Conservation (phyloP, 2,888 invertebrate species). For the Synanthedon myopaeformis region DNA sequence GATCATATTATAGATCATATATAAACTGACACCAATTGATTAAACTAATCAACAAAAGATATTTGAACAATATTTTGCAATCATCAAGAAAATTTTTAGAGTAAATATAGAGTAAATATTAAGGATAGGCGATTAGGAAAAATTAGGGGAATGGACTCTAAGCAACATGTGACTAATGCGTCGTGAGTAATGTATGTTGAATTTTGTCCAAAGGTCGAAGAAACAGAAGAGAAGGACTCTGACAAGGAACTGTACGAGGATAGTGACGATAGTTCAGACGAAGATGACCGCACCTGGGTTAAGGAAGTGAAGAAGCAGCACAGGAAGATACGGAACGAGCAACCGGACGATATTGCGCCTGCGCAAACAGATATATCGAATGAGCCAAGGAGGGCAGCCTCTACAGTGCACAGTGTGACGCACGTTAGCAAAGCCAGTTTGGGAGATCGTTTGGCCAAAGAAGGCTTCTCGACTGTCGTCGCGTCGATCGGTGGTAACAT, state of each 20-base stretch:
- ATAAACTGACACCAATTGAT: too few relatives aligned
- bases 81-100: too few relatives aligned
- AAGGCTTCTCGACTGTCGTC: constrained; percentile 61
- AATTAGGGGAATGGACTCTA: too few relatives aligned
- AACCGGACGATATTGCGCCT: constrained; percentile 30
- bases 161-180: too few relatives aligned
- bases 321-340: constrained; percentile 66
- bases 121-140: too few relatives aligned
- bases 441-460: constrained; percentile 78
- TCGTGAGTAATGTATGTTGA: too few relatives aligned
- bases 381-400: constrained; percentile 16
- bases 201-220: constrained; percentile 28
- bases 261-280: constrained; percentile 76
- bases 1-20: too few relatives aligned
- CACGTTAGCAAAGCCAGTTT: constrained; percentile 74
- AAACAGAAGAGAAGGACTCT: constrained; percentile 52
- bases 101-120: too few relatives aligned
- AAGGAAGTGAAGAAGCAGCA: constrained; percentile 85
- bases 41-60: too few relatives aligned
- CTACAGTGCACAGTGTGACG: constrained; percentile 32
- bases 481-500: constrained; percentile 76
- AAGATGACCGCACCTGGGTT: constrained; percentile 83
- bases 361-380: constrained; percentile 21
- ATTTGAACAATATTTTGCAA: too few relatives aligned
- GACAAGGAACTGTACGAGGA: constrained; percentile 64